Evolutionary conservation across 1,140 invertebrate genomes (phyloP), one percentile per base, ranked within the genome.

Genomic region (Aplysia californica): DNA sequence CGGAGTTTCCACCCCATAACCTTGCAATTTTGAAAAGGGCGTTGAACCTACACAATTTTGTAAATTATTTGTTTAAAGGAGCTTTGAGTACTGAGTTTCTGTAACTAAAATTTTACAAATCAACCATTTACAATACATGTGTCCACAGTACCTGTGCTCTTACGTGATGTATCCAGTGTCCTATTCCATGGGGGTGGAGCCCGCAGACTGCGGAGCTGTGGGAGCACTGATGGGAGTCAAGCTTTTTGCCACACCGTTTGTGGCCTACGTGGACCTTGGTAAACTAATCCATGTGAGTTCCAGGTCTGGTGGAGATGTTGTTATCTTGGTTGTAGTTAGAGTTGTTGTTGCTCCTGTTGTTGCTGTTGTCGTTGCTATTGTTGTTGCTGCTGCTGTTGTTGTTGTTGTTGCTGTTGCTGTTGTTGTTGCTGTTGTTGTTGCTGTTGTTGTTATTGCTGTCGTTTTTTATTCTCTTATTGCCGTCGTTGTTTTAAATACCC

Each of bases 221-320:
- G 86, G 84, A 0, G 68, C 83, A 44, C 83, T 87, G 18, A 84
- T 87, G 38, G 79, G 81, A 20, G 66, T 85, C 38, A 87, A 87
- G 64, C 84, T 80, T 3, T 76, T 87, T 64, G 67, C 88, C 2
- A 90, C 89, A 66, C 88, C 89, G 76, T 89, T 90, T 78, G 76
- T 88, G 10, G 89, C 89, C 20, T 90, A 89, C 77, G 76, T 80
- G 41, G 80, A 85, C 36, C 80, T 90, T 18, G 68, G 68, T 1
- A 29, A 55, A 56, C 55, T 70, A 55, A 70, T 70, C 36, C 23
- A 70, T 15, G 68, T 70, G 44, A 33, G 68, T n/a, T 65, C 10
- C 23, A 61, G 10, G 10, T 26, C 10, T 61, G 6, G 10, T 10
- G 6, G 58, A 61, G 23, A 61, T 26, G 10, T 15, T 61, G 6